Evolutionary conservation across 2,888 invertebrate species (phyloP).

Genomic region (Papilio protenor): DNA sequence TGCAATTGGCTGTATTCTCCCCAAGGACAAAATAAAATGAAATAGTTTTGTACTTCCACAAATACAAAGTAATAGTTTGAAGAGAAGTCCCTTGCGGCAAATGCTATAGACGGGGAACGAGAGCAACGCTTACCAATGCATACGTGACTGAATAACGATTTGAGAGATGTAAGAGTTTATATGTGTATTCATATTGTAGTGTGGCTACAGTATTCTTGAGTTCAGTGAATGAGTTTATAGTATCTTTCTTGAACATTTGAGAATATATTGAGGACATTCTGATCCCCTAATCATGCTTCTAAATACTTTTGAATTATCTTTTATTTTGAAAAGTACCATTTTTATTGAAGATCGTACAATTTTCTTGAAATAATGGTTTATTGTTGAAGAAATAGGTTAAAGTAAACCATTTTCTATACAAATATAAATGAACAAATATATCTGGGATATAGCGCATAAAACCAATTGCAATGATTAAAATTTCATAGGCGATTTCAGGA

Average conservation of each 20-base stretch:
- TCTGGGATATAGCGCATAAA: conserved; percentile 48
- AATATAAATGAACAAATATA: not conserved
- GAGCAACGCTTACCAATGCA: conserved; percentile 56
- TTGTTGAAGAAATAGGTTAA: no score
- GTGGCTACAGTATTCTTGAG: no score
- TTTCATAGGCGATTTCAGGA: conserved; percentile 13
- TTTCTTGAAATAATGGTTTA: no score
- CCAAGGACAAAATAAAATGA: conserved; percentile 60
- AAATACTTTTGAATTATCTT: no score
- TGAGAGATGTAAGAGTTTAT: conserved; percentile 48
- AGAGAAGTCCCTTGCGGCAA: conserved; percentile 65
- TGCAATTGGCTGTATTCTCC: conserved; percentile 57
- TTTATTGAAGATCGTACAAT: no score
- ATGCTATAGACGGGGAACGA: conserved; percentile 70
- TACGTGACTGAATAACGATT: conserved; percentile 72
- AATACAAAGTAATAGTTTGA: conserved; percentile 72
- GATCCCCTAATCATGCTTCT: no score
- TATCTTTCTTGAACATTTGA: no score
- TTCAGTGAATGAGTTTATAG: no score
- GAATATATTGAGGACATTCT: no score
- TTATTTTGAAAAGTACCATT: no score
- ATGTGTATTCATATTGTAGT: conserved; percentile 20
- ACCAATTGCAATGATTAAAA: conserved; percentile 45
- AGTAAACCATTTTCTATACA: no score
- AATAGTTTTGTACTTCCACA: conserved; percentile 60